Evolutionary conservation across 2,888 invertebrate species (phyloP), one percentile per base, ranked within the genome.

Genomic region (Exephanes ischioxanthus): DNA sequence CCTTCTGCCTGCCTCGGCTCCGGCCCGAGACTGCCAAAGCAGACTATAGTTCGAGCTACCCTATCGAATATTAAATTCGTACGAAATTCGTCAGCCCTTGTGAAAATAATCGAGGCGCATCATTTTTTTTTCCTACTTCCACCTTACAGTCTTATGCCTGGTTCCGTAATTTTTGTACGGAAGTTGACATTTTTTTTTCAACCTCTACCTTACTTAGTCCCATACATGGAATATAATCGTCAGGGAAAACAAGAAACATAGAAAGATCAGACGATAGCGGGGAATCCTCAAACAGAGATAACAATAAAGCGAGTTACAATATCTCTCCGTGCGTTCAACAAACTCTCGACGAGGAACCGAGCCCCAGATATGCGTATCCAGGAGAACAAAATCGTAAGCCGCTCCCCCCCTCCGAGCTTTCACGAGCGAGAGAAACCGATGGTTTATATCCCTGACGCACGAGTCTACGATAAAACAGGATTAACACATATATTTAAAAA

Each of bases 201-300:
- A 16, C 61, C 16, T 14, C 61, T 14, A 37, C n/a, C n/a, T 37
- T 30, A 9, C 30, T 22, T 26, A 3, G 11, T 53, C 30, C 14
- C 7, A 37, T 19, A 14, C n/a, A 33, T n/a, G 71, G 9, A 53
- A 55, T 55, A 63, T 48, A 73, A 45, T 61, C 30, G 16, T 11
- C 14, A 22, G 11, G 11, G 41, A 41, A 58, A 19, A 16, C 6
- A 26, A 14, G 30, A 70, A 70, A 58, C 48, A 33, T n/a, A 33
- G 5, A 19, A 2, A 45, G 33, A 22, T 7, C 48, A 55, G 55
- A 73, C 66, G 78, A 68, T 73, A 61, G 26, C 26, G 58, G 41
- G 58, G 41, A 78, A 66, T 68, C 78, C 14, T 83, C 68, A 37
- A 78, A 78, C 67, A 73, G 19, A 73, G 83, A 83, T 83, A 78